Conservation (phyloP, 1,140 invertebrate species). For the Microplitis demolitor region DNA sequence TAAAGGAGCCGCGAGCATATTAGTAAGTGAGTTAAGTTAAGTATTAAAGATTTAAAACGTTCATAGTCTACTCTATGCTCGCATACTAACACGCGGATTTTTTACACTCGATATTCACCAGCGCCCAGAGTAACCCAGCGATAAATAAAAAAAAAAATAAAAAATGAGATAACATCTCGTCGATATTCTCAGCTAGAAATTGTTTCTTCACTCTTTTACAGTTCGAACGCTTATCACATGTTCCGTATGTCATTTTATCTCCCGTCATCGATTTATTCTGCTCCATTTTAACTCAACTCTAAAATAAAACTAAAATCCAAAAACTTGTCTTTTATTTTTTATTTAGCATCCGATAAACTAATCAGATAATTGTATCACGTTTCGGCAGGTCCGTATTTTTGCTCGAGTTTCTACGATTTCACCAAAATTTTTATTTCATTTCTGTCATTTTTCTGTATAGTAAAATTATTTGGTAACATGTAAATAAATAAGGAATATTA, state of each 20-base stretch:
- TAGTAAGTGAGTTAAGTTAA: neutral
- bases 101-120: too few species aligned
- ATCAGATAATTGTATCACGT: slow-evolving; percentile 14
- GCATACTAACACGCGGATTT: too few species aligned
- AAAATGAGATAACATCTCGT: too few species aligned
- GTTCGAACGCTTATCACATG: neutral
- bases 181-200: slow-evolving; percentile 14
- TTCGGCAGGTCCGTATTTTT: slow-evolving; percentile 15
- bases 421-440: neutral
- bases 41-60: neutral
- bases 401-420: slow-evolving; percentile 20
- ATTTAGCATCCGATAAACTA: neutral
- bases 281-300: neutral
- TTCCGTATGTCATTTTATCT: neutral
- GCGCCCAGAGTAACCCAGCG: too few species aligned
- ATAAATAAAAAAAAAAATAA: neutral
- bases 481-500: slow-evolving; percentile 10
- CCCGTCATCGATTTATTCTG: neutral
- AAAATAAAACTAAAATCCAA: too few species aligned
- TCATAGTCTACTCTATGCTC: too few species aligned
- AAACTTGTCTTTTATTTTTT: neutral
- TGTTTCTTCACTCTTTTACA: slow-evolving; percentile 3
- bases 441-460: neutral
- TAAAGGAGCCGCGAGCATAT: slow-evolving; percentile 49
- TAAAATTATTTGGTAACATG: neutral